Evolutionary conservation across 1,140 invertebrate genomes (phyloP).

Genomic region (Conopomorpha cramerella): DNA sequence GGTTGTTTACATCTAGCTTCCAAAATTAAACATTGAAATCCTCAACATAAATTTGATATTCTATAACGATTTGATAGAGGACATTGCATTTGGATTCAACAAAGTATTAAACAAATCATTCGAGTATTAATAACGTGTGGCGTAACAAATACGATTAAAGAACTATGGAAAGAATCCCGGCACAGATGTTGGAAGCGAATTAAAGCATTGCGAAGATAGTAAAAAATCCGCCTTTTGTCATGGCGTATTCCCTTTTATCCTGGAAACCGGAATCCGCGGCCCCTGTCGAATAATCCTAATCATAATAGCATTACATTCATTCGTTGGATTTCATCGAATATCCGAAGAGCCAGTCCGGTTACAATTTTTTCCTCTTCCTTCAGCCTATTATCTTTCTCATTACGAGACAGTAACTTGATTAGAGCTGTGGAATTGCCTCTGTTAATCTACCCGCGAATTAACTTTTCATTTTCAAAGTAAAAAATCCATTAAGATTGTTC

Average conservation of each 20-base stretch:
- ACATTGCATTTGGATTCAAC: too few relatives aligned
- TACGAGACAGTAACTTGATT: constrained; percentile 30
- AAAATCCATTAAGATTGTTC: not conserved
- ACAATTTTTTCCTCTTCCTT: constrained; percentile 33
- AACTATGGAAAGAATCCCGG: constrained; percentile 18
- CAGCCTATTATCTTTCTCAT: constrained; percentile 25
- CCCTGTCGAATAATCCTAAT: constrained; percentile 50
- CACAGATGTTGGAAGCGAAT: constrained; percentile 47
- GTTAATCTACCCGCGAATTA: constrained; percentile 17
- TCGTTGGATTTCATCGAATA: constrained; percentile 44
- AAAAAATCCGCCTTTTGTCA: constrained; percentile 40
- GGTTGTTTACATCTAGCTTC: constrained; percentile 48
- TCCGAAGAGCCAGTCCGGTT: constrained; percentile 25
- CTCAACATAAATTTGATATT: constrained; percentile 52
- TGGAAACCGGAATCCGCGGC: constrained; percentile 48
- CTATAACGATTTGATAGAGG: too few relatives aligned
- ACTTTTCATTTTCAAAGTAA: constrained; percentile 4
- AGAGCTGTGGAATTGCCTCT: constrained; percentile 15
- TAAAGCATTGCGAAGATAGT: constrained; percentile 21
- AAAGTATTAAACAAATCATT: constrained; percentile 52
- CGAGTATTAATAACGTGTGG: constrained; percentile 44
- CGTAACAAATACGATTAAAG: constrained; percentile 53
- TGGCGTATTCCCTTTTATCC: constrained; percentile 47
- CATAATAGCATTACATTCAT: constrained; percentile 56
- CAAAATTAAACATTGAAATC: constrained; percentile 56